phyloP scores from a whole-genome alignment of 2,797 vertebrate species.

The Chaunax sp. region DNA sequence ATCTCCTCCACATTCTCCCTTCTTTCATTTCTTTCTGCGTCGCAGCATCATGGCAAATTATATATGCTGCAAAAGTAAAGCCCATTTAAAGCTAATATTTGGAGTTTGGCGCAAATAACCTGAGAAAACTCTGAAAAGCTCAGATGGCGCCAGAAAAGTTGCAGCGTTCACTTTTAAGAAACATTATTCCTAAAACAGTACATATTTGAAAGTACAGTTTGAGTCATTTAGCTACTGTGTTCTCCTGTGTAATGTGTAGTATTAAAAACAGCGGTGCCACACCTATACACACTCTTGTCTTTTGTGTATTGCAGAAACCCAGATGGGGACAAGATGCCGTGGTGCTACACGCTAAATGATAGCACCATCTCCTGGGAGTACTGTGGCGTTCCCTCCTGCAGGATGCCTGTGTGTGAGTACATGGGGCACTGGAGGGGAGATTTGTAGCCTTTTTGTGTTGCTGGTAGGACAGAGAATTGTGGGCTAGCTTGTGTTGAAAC shows the following conservation, averaged over 20 bases:
- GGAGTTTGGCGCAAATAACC: neutral
- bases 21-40: constrained; percentile 9
- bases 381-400: constrained; percentile 85
- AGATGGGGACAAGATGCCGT: constrained; percentile 89
- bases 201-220: no score
- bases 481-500: no score
- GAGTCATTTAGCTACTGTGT: no score
- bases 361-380: constrained; percentile 92
- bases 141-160: neutral
- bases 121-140: neutral
- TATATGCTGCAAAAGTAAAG: constrained; percentile 18
- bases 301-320: constrained; percentile 89
- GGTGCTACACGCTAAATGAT: constrained; percentile 91
- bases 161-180: no score
- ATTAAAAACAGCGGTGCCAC: constrained; percentile 9
- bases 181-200: no score
- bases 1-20: constrained; percentile 28
- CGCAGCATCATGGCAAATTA: constrained; percentile 20
- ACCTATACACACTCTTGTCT: constrained; percentile 24
- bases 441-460: no score
- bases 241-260: constrained; percentile 9
- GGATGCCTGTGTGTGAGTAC: constrained; percentile 77
- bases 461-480: no score
- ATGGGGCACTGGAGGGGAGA: neutral
- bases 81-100: constrained; percentile 2